phyloP scores from a whole-genome alignment of 2,888 invertebrate genomes.

The Chirona hameri region DNA sequence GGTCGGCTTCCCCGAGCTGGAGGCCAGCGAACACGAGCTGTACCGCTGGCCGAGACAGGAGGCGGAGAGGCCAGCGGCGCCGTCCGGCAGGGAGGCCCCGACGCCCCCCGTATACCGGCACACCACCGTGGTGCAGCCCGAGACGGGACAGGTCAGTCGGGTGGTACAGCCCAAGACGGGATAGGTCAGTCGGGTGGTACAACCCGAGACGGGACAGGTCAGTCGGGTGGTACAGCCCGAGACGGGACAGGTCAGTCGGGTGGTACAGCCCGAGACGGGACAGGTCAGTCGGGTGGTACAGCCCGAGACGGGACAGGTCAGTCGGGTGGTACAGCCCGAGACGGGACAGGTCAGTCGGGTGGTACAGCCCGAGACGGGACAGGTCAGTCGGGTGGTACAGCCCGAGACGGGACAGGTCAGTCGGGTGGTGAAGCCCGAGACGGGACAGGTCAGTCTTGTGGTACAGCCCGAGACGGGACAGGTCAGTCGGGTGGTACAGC shows the following conservation, averaged over 20 bases:
- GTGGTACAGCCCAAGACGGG: slow-evolving; percentile 45
- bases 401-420: not conserved
- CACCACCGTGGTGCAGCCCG: slow-evolving; percentile 42
- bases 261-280: not conserved
- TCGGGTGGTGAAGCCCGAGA: not conserved
- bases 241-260: slow-evolving; percentile 40
- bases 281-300: not conserved
- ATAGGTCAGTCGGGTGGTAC: slow-evolving; percentile 37
- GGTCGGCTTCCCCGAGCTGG: slow-evolving; percentile 53
- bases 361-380: not conserved
- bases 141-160: slow-evolving; percentile 41
- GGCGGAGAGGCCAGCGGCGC: not conserved
- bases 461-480: not conserved
- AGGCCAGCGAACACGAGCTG: slow-evolving; percentile 46
- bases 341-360: not conserved
- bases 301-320: not conserved
- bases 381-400: not conserved
- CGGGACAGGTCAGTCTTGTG: not conserved
- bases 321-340: not conserved
- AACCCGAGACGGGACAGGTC: slow-evolving; percentile 43
- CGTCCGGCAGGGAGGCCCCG: not conserved
- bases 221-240: slow-evolving; percentile 42
- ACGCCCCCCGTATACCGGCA: not conserved
- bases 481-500: not conserved
- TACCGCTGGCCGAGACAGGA: slow-evolving; percentile 45